Conservation (phyloP, 1,140 invertebrate species). For the Reticulitermes speratus region DNA sequence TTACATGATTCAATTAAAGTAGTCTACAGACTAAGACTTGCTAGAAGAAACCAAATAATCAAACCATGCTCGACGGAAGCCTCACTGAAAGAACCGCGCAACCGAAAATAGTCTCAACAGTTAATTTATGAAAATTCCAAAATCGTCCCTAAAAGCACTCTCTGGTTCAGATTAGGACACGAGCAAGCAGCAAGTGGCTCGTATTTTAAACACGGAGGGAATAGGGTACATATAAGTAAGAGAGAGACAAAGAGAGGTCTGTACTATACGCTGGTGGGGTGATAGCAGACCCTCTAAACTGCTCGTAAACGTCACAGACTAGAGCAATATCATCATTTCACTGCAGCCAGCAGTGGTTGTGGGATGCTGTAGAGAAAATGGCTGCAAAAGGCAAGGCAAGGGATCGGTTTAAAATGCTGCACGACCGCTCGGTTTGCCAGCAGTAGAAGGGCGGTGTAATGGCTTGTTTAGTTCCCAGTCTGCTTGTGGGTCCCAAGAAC, state of each 20-base stretch:
- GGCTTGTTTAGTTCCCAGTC: constrained; percentile 16
- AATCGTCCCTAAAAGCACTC: background rate
- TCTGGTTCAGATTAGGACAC: background rate
- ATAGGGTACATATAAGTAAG: background rate
- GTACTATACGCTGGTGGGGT: background rate
- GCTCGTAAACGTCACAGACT: constrained; percentile 27
- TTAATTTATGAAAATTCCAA: background rate
- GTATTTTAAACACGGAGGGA: constrained; percentile 13
- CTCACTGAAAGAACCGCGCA: too few relatives aligned
- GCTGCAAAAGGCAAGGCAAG: background rate
- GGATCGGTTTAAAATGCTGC: constrained; percentile 8
- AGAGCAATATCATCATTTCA: constrained; percentile 29
- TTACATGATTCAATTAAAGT: too few relatives aligned
- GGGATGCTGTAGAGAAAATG: background rate
- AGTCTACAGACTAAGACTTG: too few relatives aligned
- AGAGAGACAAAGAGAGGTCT: background rate
- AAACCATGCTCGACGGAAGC: too few relatives aligned
- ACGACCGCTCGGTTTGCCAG: background rate
- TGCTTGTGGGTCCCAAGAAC: background rate
- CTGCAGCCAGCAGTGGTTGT: constrained; percentile 1
- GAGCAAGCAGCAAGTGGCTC: constrained; percentile 27
- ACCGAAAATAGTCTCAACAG: background rate
- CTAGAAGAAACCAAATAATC: too few relatives aligned
- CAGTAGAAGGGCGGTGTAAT: background rate
- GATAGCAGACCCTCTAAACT: constrained; percentile 19